These are phyloP conservation scores for Cryptophagus acutangulus DNA, from an alignment of 2,888 invertebrate genomes.

Conservation along the genomic window DNA sequence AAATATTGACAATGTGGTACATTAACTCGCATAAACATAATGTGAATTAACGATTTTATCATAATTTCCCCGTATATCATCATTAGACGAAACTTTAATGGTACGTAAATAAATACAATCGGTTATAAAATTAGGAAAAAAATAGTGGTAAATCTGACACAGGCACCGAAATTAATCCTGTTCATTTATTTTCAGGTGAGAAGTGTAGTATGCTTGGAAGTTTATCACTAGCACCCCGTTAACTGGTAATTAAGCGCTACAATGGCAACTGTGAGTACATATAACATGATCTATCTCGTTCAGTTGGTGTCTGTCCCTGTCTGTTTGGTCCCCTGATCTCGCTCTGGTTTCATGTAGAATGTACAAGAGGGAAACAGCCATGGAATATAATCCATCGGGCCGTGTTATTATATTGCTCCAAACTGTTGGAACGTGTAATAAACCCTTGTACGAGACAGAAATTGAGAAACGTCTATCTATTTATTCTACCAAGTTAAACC, in stretches of 20 bases:
- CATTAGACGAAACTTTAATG: background rate
- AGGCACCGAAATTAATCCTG: slow-evolving; percentile 22
- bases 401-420: no score
- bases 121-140: slow-evolving; percentile 1
- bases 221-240: slow-evolving; percentile 38
- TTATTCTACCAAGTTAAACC: no score
- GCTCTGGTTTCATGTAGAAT: no score
- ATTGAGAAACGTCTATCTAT: no score
- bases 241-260: slow-evolving; percentile 45
- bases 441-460: no score
- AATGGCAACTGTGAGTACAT: slow-evolving; percentile 46
- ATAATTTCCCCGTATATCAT: background rate
- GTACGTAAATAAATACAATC: slow-evolving; percentile 1
- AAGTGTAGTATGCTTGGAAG: slow-evolving; percentile 32
- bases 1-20: slow-evolving; percentile 38
- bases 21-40: slow-evolving; percentile 36
- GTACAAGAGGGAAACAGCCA: no score
- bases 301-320: slow-evolving; percentile 17
- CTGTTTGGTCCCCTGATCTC: slow-evolving; percentile 12
- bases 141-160: slow-evolving; percentile 10
- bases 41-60: slow-evolving; percentile 34
- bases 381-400: no score
- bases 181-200: slow-evolving; percentile 42
- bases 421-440: no score
- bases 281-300: slow-evolving; percentile 39